Evolutionary conservation across 2,888 invertebrate genomes (phyloP).

Genomic region (Eugnorisma glareosa): DNA sequence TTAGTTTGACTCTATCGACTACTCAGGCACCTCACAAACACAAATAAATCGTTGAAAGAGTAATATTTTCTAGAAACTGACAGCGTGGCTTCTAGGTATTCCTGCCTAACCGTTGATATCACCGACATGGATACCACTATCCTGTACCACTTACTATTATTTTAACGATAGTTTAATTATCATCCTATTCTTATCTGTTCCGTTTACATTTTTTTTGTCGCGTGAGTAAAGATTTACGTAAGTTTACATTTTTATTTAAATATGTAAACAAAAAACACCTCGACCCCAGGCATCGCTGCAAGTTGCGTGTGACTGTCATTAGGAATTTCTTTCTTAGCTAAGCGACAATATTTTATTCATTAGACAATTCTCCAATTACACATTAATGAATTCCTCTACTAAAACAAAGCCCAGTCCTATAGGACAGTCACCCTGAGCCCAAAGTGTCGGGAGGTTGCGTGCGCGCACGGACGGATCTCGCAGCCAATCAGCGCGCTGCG

Average conservation of each 20-base stretch:
- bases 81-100: no score
- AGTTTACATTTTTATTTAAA: background rate
- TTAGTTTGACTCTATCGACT: background rate
- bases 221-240: no score
- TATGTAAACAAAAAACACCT: background rate
- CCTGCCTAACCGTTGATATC: no score
- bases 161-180: no score
- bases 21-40: background rate
- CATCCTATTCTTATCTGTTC: no score
- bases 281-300: background rate
- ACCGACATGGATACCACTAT: no score
- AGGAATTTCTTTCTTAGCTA: background rate
- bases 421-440: constrained; percentile 35
- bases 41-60: no score
- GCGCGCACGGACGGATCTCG: constrained; percentile 36
- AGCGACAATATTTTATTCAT: constrained; percentile 13
- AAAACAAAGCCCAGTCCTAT: constrained; percentile 6
- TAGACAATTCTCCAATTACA: constrained; percentile 6
- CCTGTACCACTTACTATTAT: no score
- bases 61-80: no score
- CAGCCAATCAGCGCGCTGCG: constrained; percentile 58
- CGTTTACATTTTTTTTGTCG: no score
- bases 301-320: background rate
- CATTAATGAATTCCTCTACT: constrained; percentile 19
- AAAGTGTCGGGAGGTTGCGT: constrained; percentile 35